phyloP scores from a whole-genome alignment of 2,888 invertebrate genomes.

The Eudasyphora cyanicolor region DNA sequence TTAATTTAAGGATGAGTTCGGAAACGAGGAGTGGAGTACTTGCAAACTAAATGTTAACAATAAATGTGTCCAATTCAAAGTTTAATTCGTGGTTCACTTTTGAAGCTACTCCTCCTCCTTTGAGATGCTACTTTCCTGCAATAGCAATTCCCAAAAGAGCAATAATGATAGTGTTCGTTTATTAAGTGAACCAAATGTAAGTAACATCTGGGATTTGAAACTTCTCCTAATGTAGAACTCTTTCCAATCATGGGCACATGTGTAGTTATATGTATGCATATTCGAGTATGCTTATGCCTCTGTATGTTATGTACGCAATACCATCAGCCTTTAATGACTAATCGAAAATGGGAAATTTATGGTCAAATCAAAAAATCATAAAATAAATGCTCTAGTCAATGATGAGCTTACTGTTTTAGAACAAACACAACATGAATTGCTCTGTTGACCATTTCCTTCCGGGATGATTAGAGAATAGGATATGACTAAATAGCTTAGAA shows the following conservation, averaged over 20 bases:
- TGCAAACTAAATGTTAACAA: background rate
- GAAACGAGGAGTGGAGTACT: background rate
- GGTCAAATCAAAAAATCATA: too few relatives aligned
- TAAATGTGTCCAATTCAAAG: background rate
- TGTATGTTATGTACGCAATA: too few relatives aligned
- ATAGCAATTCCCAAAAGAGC: background rate
- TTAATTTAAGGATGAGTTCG: background rate
- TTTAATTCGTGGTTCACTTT: background rate
- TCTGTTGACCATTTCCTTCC: too few relatives aligned
- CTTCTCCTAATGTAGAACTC: background rate
- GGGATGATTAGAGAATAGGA: too few relatives aligned
- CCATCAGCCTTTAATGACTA: too few relatives aligned
- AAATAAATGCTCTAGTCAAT: too few relatives aligned
- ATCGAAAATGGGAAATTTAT: too few relatives aligned
- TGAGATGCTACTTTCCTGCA: background rate
- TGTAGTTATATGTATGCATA: background rate
- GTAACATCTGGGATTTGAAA: background rate
- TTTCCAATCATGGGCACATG: background rate
- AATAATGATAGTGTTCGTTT: conserved; percentile 4
- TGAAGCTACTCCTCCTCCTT: too few relatives aligned
- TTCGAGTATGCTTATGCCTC: too few relatives aligned
- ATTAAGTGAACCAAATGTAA: background rate
- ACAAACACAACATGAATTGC: too few relatives aligned
- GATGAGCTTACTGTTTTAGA: too few relatives aligned
- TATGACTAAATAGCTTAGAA: too few relatives aligned